Percentiles rank a stretch among this genome's conserved stretches.
These are phyloP conservation scores for Siniperca obscura DNA, from an alignment of 2,797 vertebrate genomes.

Conservation along the genomic window DNA sequence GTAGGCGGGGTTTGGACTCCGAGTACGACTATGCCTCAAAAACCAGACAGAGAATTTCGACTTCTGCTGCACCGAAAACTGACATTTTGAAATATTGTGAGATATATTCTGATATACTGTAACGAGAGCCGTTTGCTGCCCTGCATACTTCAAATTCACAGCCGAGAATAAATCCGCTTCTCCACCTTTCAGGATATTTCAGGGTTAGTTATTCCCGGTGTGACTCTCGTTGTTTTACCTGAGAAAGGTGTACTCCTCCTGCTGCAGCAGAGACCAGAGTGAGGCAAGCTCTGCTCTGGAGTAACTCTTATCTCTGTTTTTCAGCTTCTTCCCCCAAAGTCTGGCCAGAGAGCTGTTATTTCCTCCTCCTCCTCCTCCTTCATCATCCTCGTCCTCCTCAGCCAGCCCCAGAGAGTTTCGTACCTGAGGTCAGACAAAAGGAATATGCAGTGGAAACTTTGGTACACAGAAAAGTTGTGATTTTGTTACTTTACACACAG, in stretches of 20 bases:
- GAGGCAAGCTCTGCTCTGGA: slow-evolving; percentile 92
- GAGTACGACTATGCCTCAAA: no score
- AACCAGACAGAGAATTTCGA: no score
- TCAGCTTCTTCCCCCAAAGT: slow-evolving; percentile 84
- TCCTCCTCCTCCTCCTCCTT: slow-evolving; percentile 56
- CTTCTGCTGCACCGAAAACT: no score
- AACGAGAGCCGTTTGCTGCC: no score
- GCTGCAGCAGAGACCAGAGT: slow-evolving; percentile 94
- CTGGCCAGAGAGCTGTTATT: slow-evolving; percentile 82
- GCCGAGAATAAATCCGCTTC: no score
- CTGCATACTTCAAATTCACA: no score
- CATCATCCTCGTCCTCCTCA: slow-evolving; percentile 69
- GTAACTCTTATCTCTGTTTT: slow-evolving; percentile 77
- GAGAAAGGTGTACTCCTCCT: slow-evolving; percentile 95
- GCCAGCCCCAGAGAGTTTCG: slow-evolving; percentile 89
- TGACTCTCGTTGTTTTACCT: slow-evolving; percentile 54
- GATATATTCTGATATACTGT: no score
- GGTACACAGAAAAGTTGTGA: not conserved
- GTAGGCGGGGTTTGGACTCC: no score
- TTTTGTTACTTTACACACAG: not conserved
- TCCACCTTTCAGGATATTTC: not conserved
- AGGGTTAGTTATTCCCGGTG: not conserved
- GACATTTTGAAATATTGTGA: no score
- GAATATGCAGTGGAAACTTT: not conserved
- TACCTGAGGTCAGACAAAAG: slow-evolving; percentile 55